Evolutionary conservation across 2,797 vertebrate genomes (phyloP), one percentile per base, ranked within the genome.

Genomic region (Chaenodraco wilsoni): DNA sequence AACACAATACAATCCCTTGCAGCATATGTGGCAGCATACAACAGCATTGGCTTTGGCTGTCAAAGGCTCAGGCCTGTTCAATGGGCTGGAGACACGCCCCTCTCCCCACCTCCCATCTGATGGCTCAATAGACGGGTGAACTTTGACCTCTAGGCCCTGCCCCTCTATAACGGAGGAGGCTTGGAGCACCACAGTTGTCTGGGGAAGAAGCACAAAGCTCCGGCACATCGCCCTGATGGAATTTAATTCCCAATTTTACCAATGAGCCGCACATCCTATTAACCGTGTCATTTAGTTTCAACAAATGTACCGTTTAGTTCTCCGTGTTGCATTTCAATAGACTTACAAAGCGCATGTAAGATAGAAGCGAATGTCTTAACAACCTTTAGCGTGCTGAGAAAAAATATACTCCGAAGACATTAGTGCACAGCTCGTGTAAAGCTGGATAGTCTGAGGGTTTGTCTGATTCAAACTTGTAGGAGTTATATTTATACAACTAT

Each of bases 41-140:
- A 85, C 86, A 70, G 86, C 88, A 69, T 63, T 45, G 75, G 74
- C 80, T 74, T 19, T 73, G 79, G 83, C 90, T 91, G 88, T 92
- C 89, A 89, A 65, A 82, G 79, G 9, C 81, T 78, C 68, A 14
- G 52, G 49, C 40, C 13, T 5, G 2, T 78, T 91, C 88, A 88
- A 91, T 91, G 15, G 86, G 60, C 69, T 4, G 64, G 23, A 2
- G 74, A 80, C 87, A 90, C 91, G 78, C 88, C 89, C 83, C 62
- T 41, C 48, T 71, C 88, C 78, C 88, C 87, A 27, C 86, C 86
- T 82, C 90, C 33, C 73, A 72, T 77, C 78, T 93, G 92, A 94
- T 90, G 87, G 92, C 93, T 94, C 93, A 94, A 94, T 94, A 94
- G 91, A 92, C 60, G 27, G 67, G 37, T 69, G 82, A 92, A 60